Percentiles rank a stretch among this genome's conserved stretches.
Evolutionary conservation across 2,113 vertebrate genomes (phyloP).

Genomic region (Leucopsar rothschildi): DNA sequence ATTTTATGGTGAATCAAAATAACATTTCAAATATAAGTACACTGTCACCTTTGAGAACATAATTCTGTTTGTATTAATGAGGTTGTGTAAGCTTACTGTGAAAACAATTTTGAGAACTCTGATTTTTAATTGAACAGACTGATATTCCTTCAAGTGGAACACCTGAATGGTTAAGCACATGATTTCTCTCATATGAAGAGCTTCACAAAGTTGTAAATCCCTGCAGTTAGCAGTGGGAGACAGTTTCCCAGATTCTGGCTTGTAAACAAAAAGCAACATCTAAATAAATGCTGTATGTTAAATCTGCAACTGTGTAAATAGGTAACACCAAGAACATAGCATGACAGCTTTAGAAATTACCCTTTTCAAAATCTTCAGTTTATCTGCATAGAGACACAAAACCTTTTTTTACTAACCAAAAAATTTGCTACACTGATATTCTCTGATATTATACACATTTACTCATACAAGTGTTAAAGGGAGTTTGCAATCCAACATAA

Average conservation of each 20-base stretch:
- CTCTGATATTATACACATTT: neutral
- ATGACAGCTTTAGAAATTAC: neutral
- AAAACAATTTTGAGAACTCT: neutral
- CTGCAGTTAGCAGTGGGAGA: neutral
- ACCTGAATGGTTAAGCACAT: neutral
- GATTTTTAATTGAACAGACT: neutral
- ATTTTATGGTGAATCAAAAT: neutral
- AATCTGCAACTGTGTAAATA: neutral
- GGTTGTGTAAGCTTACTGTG: neutral
- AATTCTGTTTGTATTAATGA: accelerated
- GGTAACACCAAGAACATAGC: neutral
- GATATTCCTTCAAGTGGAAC: neutral
- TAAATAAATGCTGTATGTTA: neutral
- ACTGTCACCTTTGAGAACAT: neutral
- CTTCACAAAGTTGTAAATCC: neutral
- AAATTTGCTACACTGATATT: neutral
- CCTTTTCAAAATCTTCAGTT: neutral
- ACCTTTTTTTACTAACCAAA: neutral
- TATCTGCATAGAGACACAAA: neutral
- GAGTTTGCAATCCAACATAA: neutral
- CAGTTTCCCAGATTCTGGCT: neutral
- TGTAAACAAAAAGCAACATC: neutral
- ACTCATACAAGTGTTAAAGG: neutral
- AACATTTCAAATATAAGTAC: neutral
- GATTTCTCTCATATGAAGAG: neutral